These are phyloP conservation scores for Hyperoodon ampullatus DNA, from an alignment of 2,113 vertebrate species.

Conservation along the genomic window DNA sequence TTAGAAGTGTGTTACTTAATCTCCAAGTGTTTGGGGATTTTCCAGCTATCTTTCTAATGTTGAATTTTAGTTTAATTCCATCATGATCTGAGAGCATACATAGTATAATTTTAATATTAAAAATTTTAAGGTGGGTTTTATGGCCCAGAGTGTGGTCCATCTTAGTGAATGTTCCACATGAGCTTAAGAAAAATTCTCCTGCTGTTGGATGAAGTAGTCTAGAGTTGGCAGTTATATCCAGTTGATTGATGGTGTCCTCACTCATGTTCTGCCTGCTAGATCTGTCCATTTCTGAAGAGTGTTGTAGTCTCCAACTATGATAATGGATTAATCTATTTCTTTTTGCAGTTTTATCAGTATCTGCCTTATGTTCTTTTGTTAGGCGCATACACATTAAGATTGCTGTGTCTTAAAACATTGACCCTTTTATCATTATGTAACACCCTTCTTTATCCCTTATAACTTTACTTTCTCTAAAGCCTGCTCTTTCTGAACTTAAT, in stretches of 20 bases:
- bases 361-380: not conserved
- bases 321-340: not conserved
- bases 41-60: not conserved
- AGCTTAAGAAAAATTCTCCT: not conserved
- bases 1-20: not conserved
- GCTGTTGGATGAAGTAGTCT: not conserved
- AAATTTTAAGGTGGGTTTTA: not conserved
- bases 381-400: not conserved
- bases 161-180: not conserved
- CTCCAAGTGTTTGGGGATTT: not conserved
- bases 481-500: not conserved
- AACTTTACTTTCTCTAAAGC: not conserved
- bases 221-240: not conserved
- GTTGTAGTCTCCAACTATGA: not conserved
- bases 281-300: not conserved
- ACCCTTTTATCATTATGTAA: not conserved
- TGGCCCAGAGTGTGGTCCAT: not conserved
- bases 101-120: not conserved
- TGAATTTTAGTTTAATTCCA: not conserved
- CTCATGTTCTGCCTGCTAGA: not conserved
- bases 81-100: not conserved
- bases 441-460: not conserved
- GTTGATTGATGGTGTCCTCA: not conserved
- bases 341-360: not conserved
- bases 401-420: not conserved